Evolutionary conservation across 92 coral and sea anemone genomes (phyloP).

Genomic region (Umimayanthus chanpuru): DNA sequence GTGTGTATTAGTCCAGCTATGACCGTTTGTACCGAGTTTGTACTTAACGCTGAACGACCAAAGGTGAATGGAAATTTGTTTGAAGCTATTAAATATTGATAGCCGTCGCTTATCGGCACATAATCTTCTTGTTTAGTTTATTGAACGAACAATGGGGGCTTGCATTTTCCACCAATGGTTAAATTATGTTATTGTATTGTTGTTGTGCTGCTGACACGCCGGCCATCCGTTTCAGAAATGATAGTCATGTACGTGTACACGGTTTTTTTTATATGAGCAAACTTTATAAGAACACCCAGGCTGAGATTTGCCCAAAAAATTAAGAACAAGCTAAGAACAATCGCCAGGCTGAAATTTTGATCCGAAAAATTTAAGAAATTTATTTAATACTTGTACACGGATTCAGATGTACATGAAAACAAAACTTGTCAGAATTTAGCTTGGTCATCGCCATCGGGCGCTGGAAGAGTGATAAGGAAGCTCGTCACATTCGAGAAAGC

Average conservation of each 20-base stretch:
- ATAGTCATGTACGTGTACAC: neutral
- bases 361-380: too few species aligned
- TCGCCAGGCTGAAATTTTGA: too few species aligned
- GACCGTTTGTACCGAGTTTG: conserved; percentile 1
- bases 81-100: conserved; percentile 35
- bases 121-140: conserved; percentile 24
- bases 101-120: conserved; percentile 16
- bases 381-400: too few species aligned
- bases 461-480: too few species aligned
- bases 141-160: conserved; percentile 32
- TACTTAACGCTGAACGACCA: conserved; percentile 18
- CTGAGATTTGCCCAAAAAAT: too few species aligned
- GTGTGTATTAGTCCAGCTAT: neutral
- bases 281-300: too few species aligned
- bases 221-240: neutral
- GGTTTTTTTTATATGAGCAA: too few species aligned
- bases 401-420: too few species aligned
- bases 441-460: too few species aligned
- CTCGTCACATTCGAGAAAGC: too few species aligned
- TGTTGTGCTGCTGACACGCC: conserved; percentile 8
- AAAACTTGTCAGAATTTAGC: too few species aligned
- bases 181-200: conserved; percentile 1
- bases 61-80: conserved; percentile 29
- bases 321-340: too few species aligned
- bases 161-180: conserved; percentile 21